These are phyloP conservation scores for Leucania comma DNA, from an alignment of 2,888 invertebrate genomes.

Conservation along the genomic window DNA sequence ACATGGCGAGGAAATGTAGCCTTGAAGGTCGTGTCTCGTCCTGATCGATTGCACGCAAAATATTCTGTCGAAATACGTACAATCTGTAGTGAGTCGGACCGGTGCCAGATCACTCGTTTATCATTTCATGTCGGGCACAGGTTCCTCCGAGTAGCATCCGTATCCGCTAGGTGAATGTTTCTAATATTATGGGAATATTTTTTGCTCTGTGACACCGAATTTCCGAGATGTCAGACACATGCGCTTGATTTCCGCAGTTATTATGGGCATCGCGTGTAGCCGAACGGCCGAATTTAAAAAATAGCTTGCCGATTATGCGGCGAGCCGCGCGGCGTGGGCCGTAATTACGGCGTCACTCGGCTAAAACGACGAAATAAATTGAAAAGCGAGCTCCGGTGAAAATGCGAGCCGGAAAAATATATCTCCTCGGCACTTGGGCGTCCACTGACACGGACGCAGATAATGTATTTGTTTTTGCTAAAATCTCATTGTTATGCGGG, in stretches of 20 bases:
- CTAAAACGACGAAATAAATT: conserved; percentile 88
- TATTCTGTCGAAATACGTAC: conserved; percentile 51
- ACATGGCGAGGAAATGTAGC: conserved; percentile 49
- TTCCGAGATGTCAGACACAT: conserved; percentile 69
- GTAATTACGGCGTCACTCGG: conserved; percentile 87
- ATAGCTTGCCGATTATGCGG: conserved; percentile 80
- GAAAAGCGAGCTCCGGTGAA: conserved; percentile 86
- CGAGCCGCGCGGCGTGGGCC: conserved; percentile 74
- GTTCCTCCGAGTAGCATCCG: conserved; percentile 40
- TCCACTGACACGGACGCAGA: conserved; percentile 81
- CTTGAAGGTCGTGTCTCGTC: conserved; percentile 30
- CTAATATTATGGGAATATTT: conserved; percentile 52
- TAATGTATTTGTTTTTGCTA: conserved; percentile 87
- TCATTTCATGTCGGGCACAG: conserved; percentile 53
- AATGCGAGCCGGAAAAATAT: conserved; percentile 84
- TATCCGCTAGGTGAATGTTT: conserved; percentile 50
- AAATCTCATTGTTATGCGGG: conserved; percentile 82
- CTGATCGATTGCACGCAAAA: conserved; percentile 59
- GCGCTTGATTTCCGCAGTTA: conserved; percentile 61
- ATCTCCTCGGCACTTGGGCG: conserved; percentile 82
- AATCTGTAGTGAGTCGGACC: conserved; percentile 46
- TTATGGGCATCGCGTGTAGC: conserved; percentile 57
- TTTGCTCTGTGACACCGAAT: conserved; percentile 60
- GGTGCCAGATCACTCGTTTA: conserved; percentile 56
- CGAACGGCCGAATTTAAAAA: conserved; percentile 72